A percentile compares a stretch with the other conserved stretches of the same genome.
phyloP scores from a whole-genome alignment of 2,797 vertebrate genomes.

The Enteromius paludinosus region DNA sequence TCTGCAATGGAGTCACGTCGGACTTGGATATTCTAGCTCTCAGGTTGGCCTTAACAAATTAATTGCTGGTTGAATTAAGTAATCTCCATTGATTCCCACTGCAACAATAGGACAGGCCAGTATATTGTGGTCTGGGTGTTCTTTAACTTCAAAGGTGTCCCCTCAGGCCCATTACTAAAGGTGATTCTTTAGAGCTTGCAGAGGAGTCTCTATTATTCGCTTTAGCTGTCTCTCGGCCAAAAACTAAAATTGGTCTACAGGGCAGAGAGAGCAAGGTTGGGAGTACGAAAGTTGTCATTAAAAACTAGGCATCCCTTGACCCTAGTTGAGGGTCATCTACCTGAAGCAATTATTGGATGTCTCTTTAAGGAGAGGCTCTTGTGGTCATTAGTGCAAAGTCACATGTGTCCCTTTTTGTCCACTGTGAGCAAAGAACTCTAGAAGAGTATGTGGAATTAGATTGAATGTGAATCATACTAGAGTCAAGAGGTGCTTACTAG shows the following conservation, averaged over 20 bases:
- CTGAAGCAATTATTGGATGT: constrained; percentile 70
- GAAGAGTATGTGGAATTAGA: constrained; percentile 43
- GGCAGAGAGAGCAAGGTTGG: constrained; percentile 45
- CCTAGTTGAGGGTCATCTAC: constrained; percentile 72
- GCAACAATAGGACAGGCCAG: constrained; percentile 67
- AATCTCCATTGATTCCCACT: constrained; percentile 69
- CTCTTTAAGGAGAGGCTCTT: constrained; percentile 66
- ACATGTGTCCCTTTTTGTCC: constrained; percentile 52
- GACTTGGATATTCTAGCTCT: constrained; percentile 55
- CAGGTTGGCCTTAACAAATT: constrained; percentile 66
- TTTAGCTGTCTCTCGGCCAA: constrained; percentile 58
- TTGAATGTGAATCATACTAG: constrained; percentile 25
- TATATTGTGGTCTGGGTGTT: constrained; percentile 68
- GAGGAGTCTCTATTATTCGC: constrained; percentile 64
- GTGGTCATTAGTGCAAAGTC: constrained; percentile 68
- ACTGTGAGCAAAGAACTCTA: constrained; percentile 31
- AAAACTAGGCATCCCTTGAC: constrained; percentile 70
- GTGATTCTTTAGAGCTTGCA: constrained; percentile 70
- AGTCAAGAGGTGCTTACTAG: constrained; percentile 22
- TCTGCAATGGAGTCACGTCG: constrained; percentile 34
- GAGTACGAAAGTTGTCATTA: constrained; percentile 69
- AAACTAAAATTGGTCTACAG: constrained; percentile 69
- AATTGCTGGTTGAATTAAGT: constrained; percentile 69
- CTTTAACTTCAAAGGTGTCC: constrained; percentile 68
- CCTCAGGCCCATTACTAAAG: constrained; percentile 73